Percentiles rank a stretch among this genome's conserved stretches.
Evolutionary conservation across 2,888 invertebrate species (phyloP).

Genomic region (Nesidiocoris tenuis): DNA sequence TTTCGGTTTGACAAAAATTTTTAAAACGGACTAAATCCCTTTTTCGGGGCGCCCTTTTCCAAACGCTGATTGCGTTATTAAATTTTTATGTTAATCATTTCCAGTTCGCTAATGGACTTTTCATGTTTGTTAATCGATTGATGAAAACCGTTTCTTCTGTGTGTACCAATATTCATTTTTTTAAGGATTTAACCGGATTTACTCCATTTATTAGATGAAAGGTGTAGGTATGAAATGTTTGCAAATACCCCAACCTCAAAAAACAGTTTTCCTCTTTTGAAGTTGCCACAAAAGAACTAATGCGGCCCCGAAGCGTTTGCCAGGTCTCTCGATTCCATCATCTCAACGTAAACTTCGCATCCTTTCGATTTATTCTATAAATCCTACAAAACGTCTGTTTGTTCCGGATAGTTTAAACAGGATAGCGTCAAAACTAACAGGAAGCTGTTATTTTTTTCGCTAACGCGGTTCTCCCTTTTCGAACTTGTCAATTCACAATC

Average conservation of each 20-base stretch:
- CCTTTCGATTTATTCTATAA: background rate
- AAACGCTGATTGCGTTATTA: too few species aligned
- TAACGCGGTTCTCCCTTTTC: background rate
- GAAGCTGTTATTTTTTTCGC: background rate
- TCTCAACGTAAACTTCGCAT: constrained; percentile 4
- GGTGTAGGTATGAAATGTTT: background rate
- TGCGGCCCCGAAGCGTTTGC: background rate
- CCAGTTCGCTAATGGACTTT: too few species aligned
- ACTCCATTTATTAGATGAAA: background rate
- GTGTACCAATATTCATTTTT: too few species aligned
- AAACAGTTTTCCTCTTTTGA: background rate
- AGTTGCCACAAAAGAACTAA: background rate
- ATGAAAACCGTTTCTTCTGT: too few species aligned
- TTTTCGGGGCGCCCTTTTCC: too few species aligned
- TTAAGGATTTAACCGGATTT: background rate
- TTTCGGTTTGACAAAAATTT: too few species aligned
- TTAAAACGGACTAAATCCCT: too few species aligned
- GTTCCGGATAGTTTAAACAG: background rate
- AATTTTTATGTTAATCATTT: too few species aligned
- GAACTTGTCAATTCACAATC: too few species aligned
- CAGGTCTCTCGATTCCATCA: background rate
- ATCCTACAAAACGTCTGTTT: background rate
- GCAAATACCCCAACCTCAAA: background rate
- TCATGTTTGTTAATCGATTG: too few species aligned
- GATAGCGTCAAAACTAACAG: background rate